A percentile compares a stretch with the other conserved stretches of the same genome.
phyloP scores from a whole-genome alignment of 2,113 vertebrate species.

The Gavia stellata region DNA sequence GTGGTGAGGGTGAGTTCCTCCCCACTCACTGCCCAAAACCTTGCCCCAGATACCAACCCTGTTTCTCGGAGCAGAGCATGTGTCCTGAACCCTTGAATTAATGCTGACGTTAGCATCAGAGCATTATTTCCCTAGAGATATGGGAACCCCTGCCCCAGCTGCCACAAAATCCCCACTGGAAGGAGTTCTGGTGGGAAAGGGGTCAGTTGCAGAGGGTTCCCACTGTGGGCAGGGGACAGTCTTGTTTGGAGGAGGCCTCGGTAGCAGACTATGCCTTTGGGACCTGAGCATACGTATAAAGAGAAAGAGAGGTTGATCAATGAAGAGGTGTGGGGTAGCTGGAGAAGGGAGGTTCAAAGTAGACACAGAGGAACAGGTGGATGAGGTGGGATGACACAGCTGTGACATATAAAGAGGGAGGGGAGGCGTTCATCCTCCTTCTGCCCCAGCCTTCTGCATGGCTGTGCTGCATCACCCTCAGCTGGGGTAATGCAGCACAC shows the following conservation, averaged over 20 bases:
- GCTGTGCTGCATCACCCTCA: no score
- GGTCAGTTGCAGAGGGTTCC: background rate
- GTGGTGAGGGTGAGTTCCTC: background rate
- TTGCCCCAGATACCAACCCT: background rate
- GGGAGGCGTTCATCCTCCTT: background rate
- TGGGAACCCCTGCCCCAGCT: background rate
- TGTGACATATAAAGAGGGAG: background rate
- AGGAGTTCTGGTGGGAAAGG: background rate
- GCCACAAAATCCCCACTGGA: background rate
- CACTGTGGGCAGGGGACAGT: background rate
- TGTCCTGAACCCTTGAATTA: background rate
- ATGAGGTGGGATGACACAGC: background rate
- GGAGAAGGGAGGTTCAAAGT: background rate
- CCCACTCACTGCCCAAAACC: background rate
- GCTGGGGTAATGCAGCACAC: background rate
- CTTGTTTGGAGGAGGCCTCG: background rate
- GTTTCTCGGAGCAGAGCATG: background rate
- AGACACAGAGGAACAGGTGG: background rate
- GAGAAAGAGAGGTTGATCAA: background rate
- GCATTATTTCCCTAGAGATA: background rate
- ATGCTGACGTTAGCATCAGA: background rate
- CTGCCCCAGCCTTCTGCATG: no score
- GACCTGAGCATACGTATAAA: background rate
- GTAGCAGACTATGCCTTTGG: background rate
- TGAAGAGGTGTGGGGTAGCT: background rate